Percentiles rank a stretch among this genome's conserved stretches.
Conservation (phyloP, 2,113 vertebrate genomes). For the Gopherus evgoodei region DNA sequence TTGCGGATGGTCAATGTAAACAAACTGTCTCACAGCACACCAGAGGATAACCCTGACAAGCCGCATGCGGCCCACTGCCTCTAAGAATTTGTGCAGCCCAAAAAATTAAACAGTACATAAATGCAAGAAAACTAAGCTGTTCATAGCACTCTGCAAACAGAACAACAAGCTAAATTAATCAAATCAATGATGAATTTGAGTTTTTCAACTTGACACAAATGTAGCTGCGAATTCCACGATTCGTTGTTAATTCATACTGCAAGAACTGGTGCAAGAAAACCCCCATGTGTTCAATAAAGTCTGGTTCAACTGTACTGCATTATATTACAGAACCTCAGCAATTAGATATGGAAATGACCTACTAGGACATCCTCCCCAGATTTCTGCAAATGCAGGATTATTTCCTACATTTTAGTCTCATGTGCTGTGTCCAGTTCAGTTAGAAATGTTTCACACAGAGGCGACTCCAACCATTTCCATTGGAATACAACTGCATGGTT, state of each 20-base stretch:
- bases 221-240: background rate
- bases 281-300: background rate
- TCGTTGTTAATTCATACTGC: background rate
- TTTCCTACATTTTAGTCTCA: background rate
- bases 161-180: background rate
- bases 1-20: too few species aligned
- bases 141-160: background rate
- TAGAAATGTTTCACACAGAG: background rate
- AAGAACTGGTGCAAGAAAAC: background rate
- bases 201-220: background rate
- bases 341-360: rapidly evolving
- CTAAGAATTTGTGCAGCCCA: rapidly evolving
- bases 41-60: too few species aligned
- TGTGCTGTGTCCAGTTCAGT: rapidly evolving
- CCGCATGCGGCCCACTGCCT: background rate
- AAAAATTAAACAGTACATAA: rapidly evolving
- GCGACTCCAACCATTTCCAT: rapidly evolving
- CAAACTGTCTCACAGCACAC: too few species aligned
- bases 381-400: rapidly evolving
- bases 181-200: rapidly evolving
- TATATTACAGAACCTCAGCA: rapidly evolving
- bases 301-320: rapidly evolving
- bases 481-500: background rate
- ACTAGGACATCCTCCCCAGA: background rate
- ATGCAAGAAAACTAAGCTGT: rapidly evolving